Percentiles rank a stretch among this genome's conserved stretches.
phyloP scores from a whole-genome alignment of 2,797 vertebrate genomes.

The Phrynocephalus guinanensis region DNA sequence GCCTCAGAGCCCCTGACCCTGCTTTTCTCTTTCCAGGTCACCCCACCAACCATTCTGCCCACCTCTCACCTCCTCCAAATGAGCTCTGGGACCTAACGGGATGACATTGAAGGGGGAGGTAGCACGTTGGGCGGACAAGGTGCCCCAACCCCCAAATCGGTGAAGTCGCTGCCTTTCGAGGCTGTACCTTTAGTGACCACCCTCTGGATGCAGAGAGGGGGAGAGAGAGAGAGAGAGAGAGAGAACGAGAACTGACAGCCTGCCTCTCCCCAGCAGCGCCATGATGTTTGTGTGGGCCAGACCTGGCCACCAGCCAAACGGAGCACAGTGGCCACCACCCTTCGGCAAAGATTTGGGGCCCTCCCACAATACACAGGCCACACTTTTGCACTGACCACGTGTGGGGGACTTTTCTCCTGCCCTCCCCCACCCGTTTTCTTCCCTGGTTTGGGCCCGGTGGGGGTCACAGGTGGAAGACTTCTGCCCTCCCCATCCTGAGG shows the following conservation, averaged over 20 bases:
- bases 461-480: slow-evolving; percentile 59
- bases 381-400: slow-evolving; percentile 77
- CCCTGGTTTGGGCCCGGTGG: slow-evolving; percentile 35
- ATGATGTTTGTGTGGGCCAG: slow-evolving; percentile 68
- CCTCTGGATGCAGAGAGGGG: slow-evolving; percentile 15
- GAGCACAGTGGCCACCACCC: slow-evolving; percentile 50
- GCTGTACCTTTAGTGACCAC: slow-evolving; percentile 47
- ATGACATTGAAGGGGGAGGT: not conserved
- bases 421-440: slow-evolving; percentile 63
- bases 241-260: not conserved
- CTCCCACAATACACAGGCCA: slow-evolving; percentile 51
- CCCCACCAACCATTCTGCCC: slow-evolving; percentile 60
- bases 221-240: slow-evolving; percentile 13
- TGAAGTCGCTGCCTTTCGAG: slow-evolving; percentile 68
- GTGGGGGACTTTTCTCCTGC: slow-evolving; percentile 49
- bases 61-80: slow-evolving; percentile 42
- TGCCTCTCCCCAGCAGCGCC: not conserved
- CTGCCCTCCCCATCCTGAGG: slow-evolving; percentile 54
- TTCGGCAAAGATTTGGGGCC: slow-evolving; percentile 30
- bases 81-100: slow-evolving; percentile 49
- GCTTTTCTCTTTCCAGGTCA: slow-evolving; percentile 51
- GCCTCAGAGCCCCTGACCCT: slow-evolving; percentile 10
- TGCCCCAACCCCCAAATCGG: slow-evolving; percentile 42
- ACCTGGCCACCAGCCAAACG: slow-evolving; percentile 50
- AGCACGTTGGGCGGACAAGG: slow-evolving; percentile 63